Conservation (phyloP, 92 coral and sea anemone genomes). For the Palythoa grandiflora region DNA sequence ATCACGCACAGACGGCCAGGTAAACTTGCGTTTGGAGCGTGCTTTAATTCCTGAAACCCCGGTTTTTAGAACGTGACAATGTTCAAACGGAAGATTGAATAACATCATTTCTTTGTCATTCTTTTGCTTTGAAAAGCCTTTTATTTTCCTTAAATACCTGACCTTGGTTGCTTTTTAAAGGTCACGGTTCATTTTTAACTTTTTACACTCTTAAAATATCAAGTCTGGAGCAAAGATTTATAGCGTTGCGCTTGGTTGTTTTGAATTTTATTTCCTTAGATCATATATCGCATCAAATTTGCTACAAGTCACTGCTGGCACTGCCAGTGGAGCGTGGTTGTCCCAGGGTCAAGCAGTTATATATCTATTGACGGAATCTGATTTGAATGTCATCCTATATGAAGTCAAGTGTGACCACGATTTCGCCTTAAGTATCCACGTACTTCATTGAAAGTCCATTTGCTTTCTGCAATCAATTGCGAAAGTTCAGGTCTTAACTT, state of each 20-base stretch:
- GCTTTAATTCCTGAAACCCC: background rate
- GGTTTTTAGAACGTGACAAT: background rate
- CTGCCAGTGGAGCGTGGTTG: conserved; percentile 33
- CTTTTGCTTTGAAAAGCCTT: conserved; percentile 7
- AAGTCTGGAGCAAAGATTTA: background rate
- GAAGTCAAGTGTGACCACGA: conserved; percentile 32
- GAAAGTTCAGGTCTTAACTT: background rate
- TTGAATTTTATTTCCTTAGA: conserved; percentile 9
- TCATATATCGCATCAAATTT: conserved; percentile 18
- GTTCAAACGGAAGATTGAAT: background rate
- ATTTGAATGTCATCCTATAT: conserved; percentile 45
- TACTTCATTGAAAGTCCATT: conserved; percentile 34
- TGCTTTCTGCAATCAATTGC: conserved; percentile 16
- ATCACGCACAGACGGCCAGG: background rate
- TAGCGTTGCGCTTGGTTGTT: conserved; percentile 1
- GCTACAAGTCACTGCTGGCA: background rate
- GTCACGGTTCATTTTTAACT: background rate
- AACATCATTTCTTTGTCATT: background rate
- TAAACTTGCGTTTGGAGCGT: background rate
- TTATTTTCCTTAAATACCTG: background rate
- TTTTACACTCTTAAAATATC: background rate
- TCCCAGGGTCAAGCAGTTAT: conserved; percentile 38
- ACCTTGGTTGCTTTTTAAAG: conserved; percentile 30
- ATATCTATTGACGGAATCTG: conserved; percentile 12
- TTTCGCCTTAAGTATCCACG: conserved; percentile 17